phyloP scores from a whole-genome alignment of 2,113 vertebrate genomes.

The Brevimyrus niger region DNA sequence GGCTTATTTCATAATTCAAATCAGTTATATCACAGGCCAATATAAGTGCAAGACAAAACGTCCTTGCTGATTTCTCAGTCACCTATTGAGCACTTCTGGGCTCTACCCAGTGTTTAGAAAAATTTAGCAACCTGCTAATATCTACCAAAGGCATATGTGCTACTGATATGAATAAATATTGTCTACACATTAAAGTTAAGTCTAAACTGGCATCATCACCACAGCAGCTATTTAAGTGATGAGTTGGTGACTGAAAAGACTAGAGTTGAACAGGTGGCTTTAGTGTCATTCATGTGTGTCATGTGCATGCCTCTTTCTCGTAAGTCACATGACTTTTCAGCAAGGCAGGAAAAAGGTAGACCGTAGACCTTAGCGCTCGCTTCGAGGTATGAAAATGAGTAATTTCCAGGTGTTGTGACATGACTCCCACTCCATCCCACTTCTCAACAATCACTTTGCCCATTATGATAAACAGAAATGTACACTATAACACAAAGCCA shows the following conservation, averaged over 20 bases:
- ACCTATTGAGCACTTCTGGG: neutral
- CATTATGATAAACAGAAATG: conserved; percentile 25
- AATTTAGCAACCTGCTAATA: neutral
- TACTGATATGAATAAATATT: neutral
- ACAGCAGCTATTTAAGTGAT: neutral
- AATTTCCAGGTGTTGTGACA: neutral
- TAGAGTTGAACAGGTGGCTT: no score
- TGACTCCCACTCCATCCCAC: conserved; percentile 23
- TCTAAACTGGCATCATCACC: neutral
- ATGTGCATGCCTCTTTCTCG: conserved; percentile 36
- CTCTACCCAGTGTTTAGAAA: neutral
- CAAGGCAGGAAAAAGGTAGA: conserved; percentile 26
- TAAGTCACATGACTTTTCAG: conserved; percentile 44
- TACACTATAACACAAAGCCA: neutral
- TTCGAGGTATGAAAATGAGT: conserved; percentile 23
- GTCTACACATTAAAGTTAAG: neutral
- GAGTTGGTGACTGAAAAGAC: neutral
- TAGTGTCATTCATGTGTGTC: conserved; percentile 8
- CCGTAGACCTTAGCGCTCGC: neutral
- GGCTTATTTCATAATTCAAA: neutral
- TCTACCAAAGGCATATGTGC: neutral
- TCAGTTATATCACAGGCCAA: neutral
- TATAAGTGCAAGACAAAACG: neutral
- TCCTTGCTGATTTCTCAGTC: neutral
- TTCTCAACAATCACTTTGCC: neutral